Conservation (phyloP, 1,140 invertebrate species). For the Trichomalopsis sarcophagae region DNA sequence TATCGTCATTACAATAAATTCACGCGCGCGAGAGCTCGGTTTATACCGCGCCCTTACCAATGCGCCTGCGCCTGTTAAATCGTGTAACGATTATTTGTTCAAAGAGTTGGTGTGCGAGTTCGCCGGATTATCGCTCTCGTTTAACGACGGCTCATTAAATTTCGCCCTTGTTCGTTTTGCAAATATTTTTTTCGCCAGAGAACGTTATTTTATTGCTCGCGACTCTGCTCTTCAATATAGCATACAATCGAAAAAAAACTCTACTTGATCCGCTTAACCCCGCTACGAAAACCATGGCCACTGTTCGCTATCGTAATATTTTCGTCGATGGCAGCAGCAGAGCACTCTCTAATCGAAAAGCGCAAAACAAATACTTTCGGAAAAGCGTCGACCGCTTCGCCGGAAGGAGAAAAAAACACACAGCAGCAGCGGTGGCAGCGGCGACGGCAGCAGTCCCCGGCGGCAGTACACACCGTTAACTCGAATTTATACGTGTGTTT, state of each 20-base stretch:
- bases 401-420: conserved; percentile 13
- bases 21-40: not conserved
- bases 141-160: too few relatives aligned
- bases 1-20: conserved; percentile 30
- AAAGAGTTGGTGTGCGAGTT: not conserved
- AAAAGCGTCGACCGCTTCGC: not conserved
- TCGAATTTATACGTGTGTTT: conserved; percentile 43
- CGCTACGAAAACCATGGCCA: too few relatives aligned
- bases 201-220: too few relatives aligned
- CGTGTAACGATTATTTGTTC: not conserved
- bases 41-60: not conserved
- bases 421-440: not conserved
- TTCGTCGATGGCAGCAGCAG: not conserved
- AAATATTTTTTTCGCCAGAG: too few relatives aligned
- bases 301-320: conserved; percentile 12
- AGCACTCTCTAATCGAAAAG: conserved; percentile 34
- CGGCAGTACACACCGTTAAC: conserved; percentile 23
- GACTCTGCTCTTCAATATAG: too few relatives aligned
- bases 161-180: too few relatives aligned
- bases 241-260: too few relatives aligned
- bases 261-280: too few relatives aligned
- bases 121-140: not conserved
- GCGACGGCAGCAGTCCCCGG: too few relatives aligned
- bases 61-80: not conserved
- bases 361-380: conserved; percentile 29